Evolutionary conservation across 2,888 invertebrate genomes (phyloP).

Genomic region (Amblyjoppa fuscipennis): DNA sequence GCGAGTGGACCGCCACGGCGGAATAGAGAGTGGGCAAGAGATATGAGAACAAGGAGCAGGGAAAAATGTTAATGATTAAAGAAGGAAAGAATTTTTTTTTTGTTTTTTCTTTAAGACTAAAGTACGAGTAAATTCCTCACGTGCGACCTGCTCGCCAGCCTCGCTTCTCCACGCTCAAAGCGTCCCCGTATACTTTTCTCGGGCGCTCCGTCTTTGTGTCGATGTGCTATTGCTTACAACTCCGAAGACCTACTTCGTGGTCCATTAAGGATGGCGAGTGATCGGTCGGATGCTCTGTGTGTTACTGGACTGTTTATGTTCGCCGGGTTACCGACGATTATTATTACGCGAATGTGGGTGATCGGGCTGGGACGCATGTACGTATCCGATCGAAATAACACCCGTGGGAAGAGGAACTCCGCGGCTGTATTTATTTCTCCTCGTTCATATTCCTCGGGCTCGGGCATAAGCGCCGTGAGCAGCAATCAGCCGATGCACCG

Average conservation of each 20-base stretch:
- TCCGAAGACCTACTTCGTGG: conserved; percentile 80
- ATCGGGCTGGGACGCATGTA: not conserved
- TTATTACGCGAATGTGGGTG: conserved; percentile 18
- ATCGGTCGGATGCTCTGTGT: conserved; percentile 55
- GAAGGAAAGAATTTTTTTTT: not conserved
- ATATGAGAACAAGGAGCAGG: not conserved
- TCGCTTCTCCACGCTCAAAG: conserved; percentile 39
- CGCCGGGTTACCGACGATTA: conserved; percentile 27
- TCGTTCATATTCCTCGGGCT: not conserved
- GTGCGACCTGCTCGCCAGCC: conserved; percentile 41
- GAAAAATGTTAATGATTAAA: conserved; percentile 38
- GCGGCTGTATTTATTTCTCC: conserved; percentile 37
- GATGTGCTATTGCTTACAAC: conserved; percentile 57
- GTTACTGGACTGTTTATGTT: conserved; percentile 18
- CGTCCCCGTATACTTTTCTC: conserved; percentile 61
- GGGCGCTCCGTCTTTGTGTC: conserved; percentile 69
- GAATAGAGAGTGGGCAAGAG: conserved; percentile 10
- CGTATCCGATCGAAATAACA: conserved; percentile 27
- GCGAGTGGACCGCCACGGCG: conserved; percentile 21
- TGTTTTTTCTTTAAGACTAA: not conserved
- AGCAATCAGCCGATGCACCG: not conserved
- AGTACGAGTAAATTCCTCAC: conserved; percentile 35
- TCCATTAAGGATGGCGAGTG: conserved; percentile 76
- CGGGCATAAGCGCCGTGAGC: not conserved
- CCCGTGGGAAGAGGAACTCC: conserved; percentile 58